Evolutionary conservation across 2,888 invertebrate genomes (phyloP).

Genomic region (Marronus borbonicus): DNA sequence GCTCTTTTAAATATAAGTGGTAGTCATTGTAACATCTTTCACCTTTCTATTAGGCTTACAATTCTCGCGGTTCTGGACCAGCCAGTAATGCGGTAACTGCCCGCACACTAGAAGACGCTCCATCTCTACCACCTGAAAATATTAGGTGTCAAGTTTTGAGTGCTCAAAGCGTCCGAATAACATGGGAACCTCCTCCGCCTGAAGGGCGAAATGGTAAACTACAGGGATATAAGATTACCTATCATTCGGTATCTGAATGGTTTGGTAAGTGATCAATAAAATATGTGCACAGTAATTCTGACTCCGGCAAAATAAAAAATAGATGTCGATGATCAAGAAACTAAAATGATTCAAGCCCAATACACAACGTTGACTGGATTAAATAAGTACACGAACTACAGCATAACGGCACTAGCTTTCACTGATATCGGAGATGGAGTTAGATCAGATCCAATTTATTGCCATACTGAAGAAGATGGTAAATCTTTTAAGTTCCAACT

Average conservation of each 20-base stretch:
- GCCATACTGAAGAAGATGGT: constrained; percentile 94
- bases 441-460: constrained; percentile 86
- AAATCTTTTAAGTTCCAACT: constrained; percentile 59
- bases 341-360: constrained; percentile 82
- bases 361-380: constrained; percentile 83
- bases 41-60: constrained; percentile 79
- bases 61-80: constrained; percentile 89
- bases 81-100: constrained; percentile 85
- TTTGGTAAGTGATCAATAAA: constrained; percentile 75
- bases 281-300: constrained; percentile 17
- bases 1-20: no score
- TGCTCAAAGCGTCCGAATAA: constrained; percentile 87
- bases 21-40: not conserved
- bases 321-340: constrained; percentile 84
- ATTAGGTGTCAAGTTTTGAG: constrained; percentile 86
- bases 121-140: constrained; percentile 88
- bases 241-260: constrained; percentile 85
- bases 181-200: constrained; percentile 87
- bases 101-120: constrained; percentile 89
- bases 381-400: constrained; percentile 92
- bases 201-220: constrained; percentile 89
- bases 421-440: constrained; percentile 93
- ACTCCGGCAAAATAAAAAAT: constrained; percentile 54
- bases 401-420: constrained; percentile 90
- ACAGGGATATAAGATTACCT: constrained; percentile 88